Evolutionary conservation across 2,888 invertebrate genomes (phyloP).

Genomic region (Monopis laevigella): DNA sequence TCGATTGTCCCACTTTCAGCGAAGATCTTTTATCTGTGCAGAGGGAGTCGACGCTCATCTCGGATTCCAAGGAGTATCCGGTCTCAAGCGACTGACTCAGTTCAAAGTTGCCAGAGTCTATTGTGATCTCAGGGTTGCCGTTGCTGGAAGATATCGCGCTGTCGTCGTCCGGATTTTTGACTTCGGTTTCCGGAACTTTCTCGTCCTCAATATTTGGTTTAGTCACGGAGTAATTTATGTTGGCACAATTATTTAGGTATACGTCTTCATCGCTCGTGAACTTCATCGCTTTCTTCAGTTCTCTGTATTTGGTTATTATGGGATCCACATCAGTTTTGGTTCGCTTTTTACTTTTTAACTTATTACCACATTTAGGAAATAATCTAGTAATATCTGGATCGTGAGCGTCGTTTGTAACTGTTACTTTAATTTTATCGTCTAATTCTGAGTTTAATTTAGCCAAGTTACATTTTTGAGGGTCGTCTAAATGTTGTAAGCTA

Average conservation of each 20-base stretch:
- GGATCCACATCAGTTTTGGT: conserved; percentile 56
- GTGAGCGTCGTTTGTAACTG: conserved; percentile 60
- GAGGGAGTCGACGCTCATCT: conserved; percentile 68
- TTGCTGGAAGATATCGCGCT: conserved; percentile 57
- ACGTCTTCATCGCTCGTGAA: conserved; percentile 54
- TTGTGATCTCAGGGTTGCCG: conserved; percentile 61
- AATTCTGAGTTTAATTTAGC: conserved; percentile 67
- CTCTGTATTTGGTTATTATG: conserved; percentile 57
- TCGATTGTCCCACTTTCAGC: conserved; percentile 70
- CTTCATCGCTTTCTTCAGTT: conserved; percentile 53
- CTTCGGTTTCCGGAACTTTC: conserved; percentile 44
- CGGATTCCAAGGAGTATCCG: conserved; percentile 60
- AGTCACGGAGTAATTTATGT: conserved; percentile 39
- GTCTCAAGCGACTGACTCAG: conserved; percentile 61
- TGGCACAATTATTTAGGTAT: conserved; percentile 58
- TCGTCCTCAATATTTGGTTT: conserved; percentile 43
- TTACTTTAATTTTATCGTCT: conserved; percentile 67
- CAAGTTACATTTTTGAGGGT: conserved; percentile 68
- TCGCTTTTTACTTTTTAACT: conserved; percentile 59
- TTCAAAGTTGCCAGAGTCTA: conserved; percentile 56
- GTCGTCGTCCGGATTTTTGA: conserved; percentile 58
- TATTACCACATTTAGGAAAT: conserved; percentile 58
- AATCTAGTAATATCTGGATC: conserved; percentile 55
- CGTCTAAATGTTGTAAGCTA: conserved; percentile 65
- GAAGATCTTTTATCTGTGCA: conserved; percentile 69